Percentiles rank a stretch among this genome's conserved stretches.
Evolutionary conservation across 2,888 invertebrate genomes (phyloP).

Genomic region (Ernsta delagoae): DNA sequence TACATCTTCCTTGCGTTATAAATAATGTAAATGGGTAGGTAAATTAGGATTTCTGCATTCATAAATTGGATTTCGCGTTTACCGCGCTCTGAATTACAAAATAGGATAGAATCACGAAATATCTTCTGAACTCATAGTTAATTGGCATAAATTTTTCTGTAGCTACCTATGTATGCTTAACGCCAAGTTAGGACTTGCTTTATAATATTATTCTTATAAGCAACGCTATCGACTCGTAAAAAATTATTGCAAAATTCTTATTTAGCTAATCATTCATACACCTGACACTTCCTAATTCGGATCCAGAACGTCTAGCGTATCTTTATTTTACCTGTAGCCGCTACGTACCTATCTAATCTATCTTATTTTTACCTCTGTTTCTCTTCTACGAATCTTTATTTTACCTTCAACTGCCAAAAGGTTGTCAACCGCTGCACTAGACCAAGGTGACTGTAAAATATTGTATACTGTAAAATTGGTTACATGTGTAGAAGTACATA

Average conservation of each 20-base stretch:
- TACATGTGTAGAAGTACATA: neutral
- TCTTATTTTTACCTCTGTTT: too few relatives aligned
- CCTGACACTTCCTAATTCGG: too few relatives aligned
- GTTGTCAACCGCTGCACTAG: neutral
- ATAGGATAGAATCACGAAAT: neutral
- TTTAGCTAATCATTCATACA: too few relatives aligned
- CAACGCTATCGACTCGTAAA: too few relatives aligned
- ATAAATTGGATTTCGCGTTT: neutral
- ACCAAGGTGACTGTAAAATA: neutral
- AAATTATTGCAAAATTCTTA: too few relatives aligned
- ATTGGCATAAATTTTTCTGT: too few relatives aligned
- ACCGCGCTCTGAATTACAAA: neutral
- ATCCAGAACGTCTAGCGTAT: too few relatives aligned
- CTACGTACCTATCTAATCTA: too few relatives aligned
- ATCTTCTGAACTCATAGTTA: neutral
- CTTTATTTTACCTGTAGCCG: too few relatives aligned
- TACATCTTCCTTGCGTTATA: neutral
- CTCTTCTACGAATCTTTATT: neutral
- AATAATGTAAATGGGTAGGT: slow-evolving; percentile 3
- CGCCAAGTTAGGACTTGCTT: too few relatives aligned
- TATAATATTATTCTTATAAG: too few relatives aligned
- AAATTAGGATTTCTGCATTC: neutral
- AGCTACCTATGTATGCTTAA: too few relatives aligned
- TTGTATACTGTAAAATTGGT: neutral
- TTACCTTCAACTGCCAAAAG: neutral